phyloP scores from a whole-genome alignment of 2,113 vertebrate species.

The Lutjanus erythropterus region DNA sequence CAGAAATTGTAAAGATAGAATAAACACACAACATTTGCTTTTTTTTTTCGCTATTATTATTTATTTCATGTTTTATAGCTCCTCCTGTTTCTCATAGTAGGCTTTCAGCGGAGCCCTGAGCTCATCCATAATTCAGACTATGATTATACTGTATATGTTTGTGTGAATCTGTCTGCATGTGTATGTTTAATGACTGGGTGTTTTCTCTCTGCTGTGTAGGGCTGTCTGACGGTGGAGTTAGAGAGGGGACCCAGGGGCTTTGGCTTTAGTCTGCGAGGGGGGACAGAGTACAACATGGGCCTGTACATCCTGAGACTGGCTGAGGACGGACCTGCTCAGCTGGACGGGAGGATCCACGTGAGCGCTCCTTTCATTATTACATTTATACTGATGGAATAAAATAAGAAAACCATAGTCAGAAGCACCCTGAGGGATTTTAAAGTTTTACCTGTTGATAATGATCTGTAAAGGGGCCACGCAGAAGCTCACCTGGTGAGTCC shows the following conservation, averaged over 20 bases:
- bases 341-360: conserved; percentile 94
- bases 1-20: no score
- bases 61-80: no score
- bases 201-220: conserved; percentile 73
- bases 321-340: conserved; percentile 93
- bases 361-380: conserved; percentile 68
- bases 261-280: conserved; percentile 96
- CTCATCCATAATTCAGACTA: no score
- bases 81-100: no score
- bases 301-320: conserved; percentile 96
- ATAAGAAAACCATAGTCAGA: not conserved
- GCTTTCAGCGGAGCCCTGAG: no score
- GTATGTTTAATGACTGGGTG: not conserved
- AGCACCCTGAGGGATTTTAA: not conserved
- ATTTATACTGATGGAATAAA: not conserved
- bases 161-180: not conserved
- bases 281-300: conserved; percentile 98
- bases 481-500: no score
- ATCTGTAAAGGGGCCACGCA: no score
- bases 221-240: conserved; percentile 92
- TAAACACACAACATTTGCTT: no score
- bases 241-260: conserved; percentile 93
- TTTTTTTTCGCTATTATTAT: no score
- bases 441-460: not conserved
- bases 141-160: no score